Evolutionary conservation across 2,888 invertebrate species (phyloP).

Genomic region (Tyria jacobaeae): DNA sequence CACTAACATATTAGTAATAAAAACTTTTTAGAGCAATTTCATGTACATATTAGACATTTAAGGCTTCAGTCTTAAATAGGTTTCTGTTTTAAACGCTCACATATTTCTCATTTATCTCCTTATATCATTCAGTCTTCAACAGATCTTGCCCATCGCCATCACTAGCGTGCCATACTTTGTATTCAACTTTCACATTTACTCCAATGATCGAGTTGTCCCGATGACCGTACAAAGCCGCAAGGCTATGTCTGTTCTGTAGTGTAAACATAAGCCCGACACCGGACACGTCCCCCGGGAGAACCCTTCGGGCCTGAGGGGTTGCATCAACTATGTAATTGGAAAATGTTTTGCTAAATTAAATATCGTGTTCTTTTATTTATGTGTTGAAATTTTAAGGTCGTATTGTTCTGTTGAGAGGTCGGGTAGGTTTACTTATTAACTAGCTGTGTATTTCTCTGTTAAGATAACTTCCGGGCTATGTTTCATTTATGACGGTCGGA

Average conservation of each 20-base stretch:
- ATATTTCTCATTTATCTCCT: too few relatives aligned
- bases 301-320: conserved; percentile 9
- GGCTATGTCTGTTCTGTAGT: conserved; percentile 17
- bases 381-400: conserved; percentile 9
- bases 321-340: conserved; percentile 35
- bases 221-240: conserved; percentile 7
- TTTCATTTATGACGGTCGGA: too few relatives aligned
- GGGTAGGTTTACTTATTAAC: background rate
- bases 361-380: conserved; percentile 27
- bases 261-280: conserved; percentile 29
- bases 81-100: too few relatives aligned
- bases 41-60: too few relatives aligned
- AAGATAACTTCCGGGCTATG: too few relatives aligned
- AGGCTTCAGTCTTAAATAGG: too few relatives aligned
- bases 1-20: too few relatives aligned
- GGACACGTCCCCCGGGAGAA: conserved; percentile 23
- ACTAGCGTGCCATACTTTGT: conserved; percentile 1
- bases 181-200: conserved; percentile 8
- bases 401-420: background rate
- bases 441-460: too few relatives aligned
- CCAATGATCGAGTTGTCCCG: conserved; percentile 10
- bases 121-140: too few relatives aligned
- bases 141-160: background rate
- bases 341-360: conserved; percentile 43
- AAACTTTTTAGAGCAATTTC: too few relatives aligned